A percentile compares a stretch with the other conserved stretches of the same genome.
These are phyloP conservation scores for Daboia siamensis DNA, from an alignment of 2,113 vertebrate species.

Conservation along the genomic window DNA sequence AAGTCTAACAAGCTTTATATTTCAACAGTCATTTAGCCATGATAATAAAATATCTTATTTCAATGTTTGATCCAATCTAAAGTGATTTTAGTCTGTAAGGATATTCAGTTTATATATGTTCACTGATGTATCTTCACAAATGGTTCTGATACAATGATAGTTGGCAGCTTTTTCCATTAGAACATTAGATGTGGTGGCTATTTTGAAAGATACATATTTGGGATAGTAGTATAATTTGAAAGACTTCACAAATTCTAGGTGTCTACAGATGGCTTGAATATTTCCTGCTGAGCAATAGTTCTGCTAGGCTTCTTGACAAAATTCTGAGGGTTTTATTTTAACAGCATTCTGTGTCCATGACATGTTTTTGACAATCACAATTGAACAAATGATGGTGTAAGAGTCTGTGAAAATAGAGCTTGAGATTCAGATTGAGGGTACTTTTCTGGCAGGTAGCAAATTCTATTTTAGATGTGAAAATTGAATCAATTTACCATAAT, in stretches of 20 bases:
- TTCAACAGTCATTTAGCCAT: neutral
- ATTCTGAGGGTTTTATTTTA: neutral
- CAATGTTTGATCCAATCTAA: neutral
- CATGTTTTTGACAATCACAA: neutral
- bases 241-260: neutral
- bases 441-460: neutral
- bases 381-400: neutral
- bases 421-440: neutral
- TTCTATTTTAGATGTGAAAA: neutral
- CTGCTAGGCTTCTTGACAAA: neutral
- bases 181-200: neutral
- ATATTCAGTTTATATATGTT: neutral
- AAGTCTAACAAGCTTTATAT: neutral
- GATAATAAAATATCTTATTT: neutral
- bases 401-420: neutral
- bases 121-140: neutral
- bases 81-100: neutral
- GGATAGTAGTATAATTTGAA: neutral
- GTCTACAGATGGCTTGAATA: neutral
- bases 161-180: neutral
- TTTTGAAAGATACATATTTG: neutral
- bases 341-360: neutral
- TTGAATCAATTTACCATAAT: neutral
- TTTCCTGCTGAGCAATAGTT: neutral
- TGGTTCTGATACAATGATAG: neutral